Conservation (phyloP, 2,797 vertebrate species). For the Momotus momota region DNA sequence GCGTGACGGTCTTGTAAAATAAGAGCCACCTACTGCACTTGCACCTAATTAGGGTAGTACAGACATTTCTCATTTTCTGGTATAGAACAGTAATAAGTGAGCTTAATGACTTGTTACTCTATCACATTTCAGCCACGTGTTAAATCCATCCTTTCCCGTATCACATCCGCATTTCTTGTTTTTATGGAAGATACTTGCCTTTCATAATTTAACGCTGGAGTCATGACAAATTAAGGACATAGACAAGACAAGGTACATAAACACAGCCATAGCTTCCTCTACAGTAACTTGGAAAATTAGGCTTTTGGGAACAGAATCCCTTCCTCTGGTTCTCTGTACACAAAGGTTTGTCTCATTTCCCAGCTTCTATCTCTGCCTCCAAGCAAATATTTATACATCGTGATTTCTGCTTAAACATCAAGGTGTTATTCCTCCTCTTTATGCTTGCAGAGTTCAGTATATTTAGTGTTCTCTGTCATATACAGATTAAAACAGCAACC, state of each 20-base stretch:
- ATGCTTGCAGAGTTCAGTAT: not conserved
- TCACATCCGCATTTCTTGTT: not conserved
- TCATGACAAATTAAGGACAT: not conserved
- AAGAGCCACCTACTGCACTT: not conserved
- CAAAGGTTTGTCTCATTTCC: not conserved
- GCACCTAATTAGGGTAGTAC: not conserved
- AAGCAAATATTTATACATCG: fast-evolving
- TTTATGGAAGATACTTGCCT: not conserved
- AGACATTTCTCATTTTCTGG: not conserved
- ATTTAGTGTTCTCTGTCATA: not conserved
- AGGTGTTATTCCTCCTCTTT: not conserved
- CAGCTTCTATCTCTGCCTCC: not conserved
- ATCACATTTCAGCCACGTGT: not conserved
- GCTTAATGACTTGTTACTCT: not conserved
- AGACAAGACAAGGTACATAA: not conserved
- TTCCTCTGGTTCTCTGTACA: not conserved
- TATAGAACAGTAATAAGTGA: not conserved
- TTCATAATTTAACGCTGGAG: not conserved
- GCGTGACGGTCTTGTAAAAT: not conserved
- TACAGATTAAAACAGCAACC: not conserved
- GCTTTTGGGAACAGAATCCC: not conserved
- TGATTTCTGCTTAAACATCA: not conserved
- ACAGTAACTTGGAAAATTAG: not conserved
- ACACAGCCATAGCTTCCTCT: not conserved
- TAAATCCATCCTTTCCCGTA: not conserved